These are phyloP conservation scores for Pica pica DNA, from an alignment of 2,113 vertebrate genomes.

Conservation along the genomic window DNA sequence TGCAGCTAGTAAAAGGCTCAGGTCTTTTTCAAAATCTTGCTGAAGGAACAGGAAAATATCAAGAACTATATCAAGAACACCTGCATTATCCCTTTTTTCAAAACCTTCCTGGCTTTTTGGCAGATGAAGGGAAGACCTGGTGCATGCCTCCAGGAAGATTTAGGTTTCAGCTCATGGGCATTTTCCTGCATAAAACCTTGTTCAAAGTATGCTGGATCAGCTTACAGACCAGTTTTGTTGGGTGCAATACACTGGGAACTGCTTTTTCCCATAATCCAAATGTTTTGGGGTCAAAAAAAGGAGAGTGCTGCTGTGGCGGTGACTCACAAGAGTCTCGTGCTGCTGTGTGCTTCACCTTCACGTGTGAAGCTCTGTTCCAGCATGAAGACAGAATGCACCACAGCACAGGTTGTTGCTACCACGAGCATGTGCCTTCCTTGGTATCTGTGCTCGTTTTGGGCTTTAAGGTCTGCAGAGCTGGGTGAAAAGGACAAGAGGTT, in stretches of 20 bases:
- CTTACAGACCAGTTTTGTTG: not conserved
- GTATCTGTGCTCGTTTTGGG: not conserved
- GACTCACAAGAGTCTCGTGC: not conserved
- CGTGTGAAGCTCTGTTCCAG: not conserved
- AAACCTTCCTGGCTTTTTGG: not conserved
- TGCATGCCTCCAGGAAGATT: not conserved
- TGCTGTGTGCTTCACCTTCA: not conserved
- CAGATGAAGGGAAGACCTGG: not conserved
- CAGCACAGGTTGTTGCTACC: fast-evolving
- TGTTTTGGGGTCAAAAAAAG: not conserved
- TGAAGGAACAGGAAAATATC: not conserved
- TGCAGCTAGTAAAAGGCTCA: not conserved
- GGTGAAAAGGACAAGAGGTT: not conserved
- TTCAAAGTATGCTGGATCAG: not conserved
- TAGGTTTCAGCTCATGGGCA: not conserved
- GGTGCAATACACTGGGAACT: not conserved
- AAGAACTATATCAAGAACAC: not conserved
- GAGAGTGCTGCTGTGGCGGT: not conserved
- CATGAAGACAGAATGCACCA: fast-evolving
- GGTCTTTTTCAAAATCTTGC: not conserved
- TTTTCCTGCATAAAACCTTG: not conserved
- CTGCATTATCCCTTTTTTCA: not conserved
- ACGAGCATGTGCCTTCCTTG: not conserved
- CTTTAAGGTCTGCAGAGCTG: not conserved
- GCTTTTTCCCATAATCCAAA: not conserved